Conservation (phyloP, 1,140 invertebrate genomes). For the Limonius californicus region DNA sequence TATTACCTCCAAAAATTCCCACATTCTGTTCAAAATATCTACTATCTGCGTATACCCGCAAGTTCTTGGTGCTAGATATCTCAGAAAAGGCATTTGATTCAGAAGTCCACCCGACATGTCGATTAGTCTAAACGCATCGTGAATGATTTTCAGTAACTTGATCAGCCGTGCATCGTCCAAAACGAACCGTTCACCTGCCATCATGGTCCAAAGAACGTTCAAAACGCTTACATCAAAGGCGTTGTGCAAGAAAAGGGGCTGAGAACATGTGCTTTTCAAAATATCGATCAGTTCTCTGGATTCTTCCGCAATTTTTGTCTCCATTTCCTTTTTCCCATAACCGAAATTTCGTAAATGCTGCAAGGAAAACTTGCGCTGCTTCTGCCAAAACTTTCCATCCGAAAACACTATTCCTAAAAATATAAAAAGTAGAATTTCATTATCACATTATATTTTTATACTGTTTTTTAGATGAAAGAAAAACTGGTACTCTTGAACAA, state of each 20-base stretch:
- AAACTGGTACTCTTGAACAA: no score
- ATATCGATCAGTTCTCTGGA: constrained; percentile 51
- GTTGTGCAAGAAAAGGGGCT: constrained; percentile 49
- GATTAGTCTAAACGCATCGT: constrained; percentile 55
- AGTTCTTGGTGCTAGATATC: constrained; percentile 56
- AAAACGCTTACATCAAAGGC: constrained; percentile 60
- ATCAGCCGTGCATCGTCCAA: constrained; percentile 53
- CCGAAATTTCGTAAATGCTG: constrained; percentile 60
- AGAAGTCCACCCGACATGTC: constrained; percentile 65
- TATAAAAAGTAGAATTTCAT: no score
- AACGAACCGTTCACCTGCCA: constrained; percentile 62
- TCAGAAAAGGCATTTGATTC: constrained; percentile 61
- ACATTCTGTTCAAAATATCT: constrained; percentile 22
- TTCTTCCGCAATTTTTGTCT: constrained; percentile 55
- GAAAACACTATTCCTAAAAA: constrained; percentile 60
- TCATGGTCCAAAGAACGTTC: constrained; percentile 69
- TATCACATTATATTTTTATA: no score
- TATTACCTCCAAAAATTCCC: constrained; percentile 25
- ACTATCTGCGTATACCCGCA: constrained; percentile 55
- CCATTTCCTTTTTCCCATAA: constrained; percentile 58
- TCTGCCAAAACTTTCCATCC: constrained; percentile 59
- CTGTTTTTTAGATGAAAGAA: no score
- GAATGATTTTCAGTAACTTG: constrained; percentile 53
- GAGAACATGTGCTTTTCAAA: constrained; percentile 35
- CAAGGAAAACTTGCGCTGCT: constrained; percentile 57